Percentiles rank a stretch among this genome's conserved stretches.
phyloP scores from a whole-genome alignment of 1,140 invertebrate species.

The Augochlora pura region DNA sequence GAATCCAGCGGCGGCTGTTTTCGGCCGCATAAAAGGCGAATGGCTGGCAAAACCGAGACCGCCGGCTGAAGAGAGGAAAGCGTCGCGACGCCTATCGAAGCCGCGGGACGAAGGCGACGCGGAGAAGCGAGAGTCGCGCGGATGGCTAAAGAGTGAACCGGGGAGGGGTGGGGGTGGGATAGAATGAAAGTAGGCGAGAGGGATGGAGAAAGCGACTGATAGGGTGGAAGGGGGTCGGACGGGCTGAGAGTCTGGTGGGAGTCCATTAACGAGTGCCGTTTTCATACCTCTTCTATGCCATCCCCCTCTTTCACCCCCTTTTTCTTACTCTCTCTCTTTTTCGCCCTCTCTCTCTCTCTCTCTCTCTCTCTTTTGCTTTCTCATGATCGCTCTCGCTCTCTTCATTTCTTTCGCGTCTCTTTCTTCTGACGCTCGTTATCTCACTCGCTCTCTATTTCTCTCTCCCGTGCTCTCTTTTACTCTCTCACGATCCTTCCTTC shows the following conservation, averaged over 20 bases:
- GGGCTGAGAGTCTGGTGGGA: slow-evolving; percentile 50
- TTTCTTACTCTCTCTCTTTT: too few relatives aligned
- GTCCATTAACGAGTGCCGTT: slow-evolving; percentile 75
- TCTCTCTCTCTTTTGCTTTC: background rate
- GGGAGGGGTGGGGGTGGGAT: background rate
- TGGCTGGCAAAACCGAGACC: too few relatives aligned
- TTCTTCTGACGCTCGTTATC: slow-evolving; percentile 13
- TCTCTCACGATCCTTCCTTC: too few relatives aligned
- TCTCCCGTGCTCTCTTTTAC: too few relatives aligned
- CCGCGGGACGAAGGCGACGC: background rate
- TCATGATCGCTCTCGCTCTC: background rate
- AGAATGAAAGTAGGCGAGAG: slow-evolving; percentile 22
- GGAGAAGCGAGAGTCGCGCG: too few relatives aligned
- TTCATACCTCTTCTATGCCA: slow-evolving; percentile 58
- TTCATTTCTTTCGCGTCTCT: slow-evolving; percentile 25
- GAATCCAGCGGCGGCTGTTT: background rate
- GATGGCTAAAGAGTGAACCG: background rate
- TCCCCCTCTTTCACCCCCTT: background rate
- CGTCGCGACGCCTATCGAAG: background rate
- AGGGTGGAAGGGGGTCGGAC: slow-evolving; percentile 28
- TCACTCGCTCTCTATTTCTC: too few relatives aligned
- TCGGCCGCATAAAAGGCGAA: slow-evolving; percentile 36
- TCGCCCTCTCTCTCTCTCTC: background rate
- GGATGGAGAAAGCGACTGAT: slow-evolving; percentile 17
- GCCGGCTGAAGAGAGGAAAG: background rate